These are phyloP conservation scores for Punctoribates punctum DNA, from an alignment of 2,888 invertebrate species.

Conservation along the genomic window DNA sequence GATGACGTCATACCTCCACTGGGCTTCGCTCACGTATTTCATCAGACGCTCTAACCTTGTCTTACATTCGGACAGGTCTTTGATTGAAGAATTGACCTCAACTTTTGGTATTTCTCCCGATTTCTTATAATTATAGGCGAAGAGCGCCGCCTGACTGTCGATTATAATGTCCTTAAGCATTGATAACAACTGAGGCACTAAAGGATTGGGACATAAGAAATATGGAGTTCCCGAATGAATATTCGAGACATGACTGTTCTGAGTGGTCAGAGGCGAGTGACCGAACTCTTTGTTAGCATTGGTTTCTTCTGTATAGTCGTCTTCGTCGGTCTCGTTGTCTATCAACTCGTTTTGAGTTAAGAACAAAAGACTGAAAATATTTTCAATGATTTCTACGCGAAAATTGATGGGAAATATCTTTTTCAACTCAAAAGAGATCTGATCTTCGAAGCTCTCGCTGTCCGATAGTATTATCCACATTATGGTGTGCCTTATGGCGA, in stretches of 20 bases:
- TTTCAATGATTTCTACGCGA: slow-evolving; percentile 63
- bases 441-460: slow-evolving; percentile 30
- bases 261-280: background rate
- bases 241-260: background rate
- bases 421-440: slow-evolving; percentile 40
- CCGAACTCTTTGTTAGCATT: background rate
- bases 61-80: slow-evolving; percentile 41
- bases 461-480: slow-evolving; percentile 32
- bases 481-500: slow-evolving; percentile 29
- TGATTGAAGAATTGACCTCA: background rate
- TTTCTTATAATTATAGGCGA: slow-evolving; percentile 11
- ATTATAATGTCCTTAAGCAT: slow-evolving; percentile 44
- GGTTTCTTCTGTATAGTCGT: slow-evolving; percentile 39
- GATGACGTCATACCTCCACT: slow-evolving; percentile 43
- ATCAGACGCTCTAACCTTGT: slow-evolving; percentile 30
- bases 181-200: slow-evolving; percentile 43
- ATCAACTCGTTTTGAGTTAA: slow-evolving; percentile 63
- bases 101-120: background rate
- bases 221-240: background rate
- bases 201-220: slow-evolving; percentile 42
- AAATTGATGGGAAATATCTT: slow-evolving; percentile 46
- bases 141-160: slow-evolving; percentile 45
- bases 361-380: slow-evolving; percentile 69
- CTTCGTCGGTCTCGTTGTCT: slow-evolving; percentile 50
- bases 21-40: slow-evolving; percentile 42